Evolutionary conservation across 2,888 invertebrate species (phyloP).

Genomic region (Pimpla rufipes): DNA sequence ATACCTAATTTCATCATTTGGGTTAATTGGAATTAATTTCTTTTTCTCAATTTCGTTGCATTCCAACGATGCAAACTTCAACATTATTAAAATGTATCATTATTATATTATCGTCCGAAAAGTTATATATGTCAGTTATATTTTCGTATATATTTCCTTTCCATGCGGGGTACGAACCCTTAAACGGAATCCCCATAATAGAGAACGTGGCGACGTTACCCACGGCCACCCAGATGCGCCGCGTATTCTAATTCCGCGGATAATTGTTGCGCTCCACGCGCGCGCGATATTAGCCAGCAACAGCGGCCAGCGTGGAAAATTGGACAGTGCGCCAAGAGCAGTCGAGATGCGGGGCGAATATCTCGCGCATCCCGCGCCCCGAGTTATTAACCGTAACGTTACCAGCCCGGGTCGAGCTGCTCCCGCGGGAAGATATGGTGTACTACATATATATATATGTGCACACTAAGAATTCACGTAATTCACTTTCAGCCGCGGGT

Average conservation of each 20-base stretch:
- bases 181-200: slow-evolving; percentile 19
- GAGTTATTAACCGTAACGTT: slow-evolving; percentile 73
- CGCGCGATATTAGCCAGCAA: slow-evolving; percentile 62
- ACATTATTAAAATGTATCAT: no score
- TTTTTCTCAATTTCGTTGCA: no score
- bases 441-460: neutral
- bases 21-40: no score
- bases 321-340: slow-evolving; percentile 42
- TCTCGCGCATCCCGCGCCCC: slow-evolving; percentile 56
- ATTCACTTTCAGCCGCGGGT: slow-evolving; percentile 55
- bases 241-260: slow-evolving; percentile 60
- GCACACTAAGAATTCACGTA: slow-evolving; percentile 35
- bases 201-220: no score
- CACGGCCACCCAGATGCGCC: slow-evolving; percentile 46
- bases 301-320: slow-evolving; percentile 67
- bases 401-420: slow-evolving; percentile 47
- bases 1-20: no score
- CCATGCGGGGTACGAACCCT: slow-evolving; percentile 24
- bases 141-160: no score
- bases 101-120: no score
- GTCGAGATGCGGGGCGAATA: slow-evolving; percentile 27
- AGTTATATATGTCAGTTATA: no score
- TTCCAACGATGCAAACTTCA: no score
- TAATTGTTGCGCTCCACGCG: no score
- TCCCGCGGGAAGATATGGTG: slow-evolving; percentile 44